Evolutionary conservation across 2,797 vertebrate species (phyloP), one percentile per base, ranked within the genome.

Genomic region (Molossus molossus): DNA sequence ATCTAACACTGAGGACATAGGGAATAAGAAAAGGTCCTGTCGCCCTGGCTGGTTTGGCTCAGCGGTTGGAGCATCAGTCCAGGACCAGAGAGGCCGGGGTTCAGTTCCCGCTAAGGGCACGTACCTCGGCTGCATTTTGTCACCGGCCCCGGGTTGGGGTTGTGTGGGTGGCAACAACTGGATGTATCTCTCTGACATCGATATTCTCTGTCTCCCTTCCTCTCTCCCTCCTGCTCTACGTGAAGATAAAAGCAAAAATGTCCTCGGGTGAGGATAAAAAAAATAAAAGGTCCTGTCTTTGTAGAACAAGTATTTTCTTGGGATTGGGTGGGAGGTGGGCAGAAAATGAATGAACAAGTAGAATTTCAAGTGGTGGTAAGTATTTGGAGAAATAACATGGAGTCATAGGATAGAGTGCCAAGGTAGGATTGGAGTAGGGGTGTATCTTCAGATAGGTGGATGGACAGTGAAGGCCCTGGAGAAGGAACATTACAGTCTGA

Each of bases 311-410:
- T 91, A 55, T 88, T 93, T 91, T 55, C 23, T 23, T 77, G 69
- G 75, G 37, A 25, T 10, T 37, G 27, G 20, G 27, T 58, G 37
- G 50, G 25, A 76, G 82, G 75, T 62, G 50, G 40, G 11, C 15
- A 89, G 67, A 81, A 85, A 67, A 94, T 25, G 48, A 91, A 84
- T 21, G 21, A 95, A 86, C 40, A 81, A 72, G 82, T 58, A 96
- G 65, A 72, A 67, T 90, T 93, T 90, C 50, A 95, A 87, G 10
- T 86, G 60, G 27, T 94, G 92, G 87, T 95, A 93, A 96, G 81
- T 95, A 96, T 94, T 84, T 77, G 53, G 62, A 69, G 91, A 96
- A 96, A 72, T 50, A 70, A 40, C 29, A 18, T 45, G 67, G 64
- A 55, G 45, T 90, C 11, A 81, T 82, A 29, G 40, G 37, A 58